A percentile compares a stretch with the other conserved stretches of the same genome.
Evolutionary conservation across 2,113 vertebrate species (phyloP).

Genomic region (Embiotoca jacksoni): DNA sequence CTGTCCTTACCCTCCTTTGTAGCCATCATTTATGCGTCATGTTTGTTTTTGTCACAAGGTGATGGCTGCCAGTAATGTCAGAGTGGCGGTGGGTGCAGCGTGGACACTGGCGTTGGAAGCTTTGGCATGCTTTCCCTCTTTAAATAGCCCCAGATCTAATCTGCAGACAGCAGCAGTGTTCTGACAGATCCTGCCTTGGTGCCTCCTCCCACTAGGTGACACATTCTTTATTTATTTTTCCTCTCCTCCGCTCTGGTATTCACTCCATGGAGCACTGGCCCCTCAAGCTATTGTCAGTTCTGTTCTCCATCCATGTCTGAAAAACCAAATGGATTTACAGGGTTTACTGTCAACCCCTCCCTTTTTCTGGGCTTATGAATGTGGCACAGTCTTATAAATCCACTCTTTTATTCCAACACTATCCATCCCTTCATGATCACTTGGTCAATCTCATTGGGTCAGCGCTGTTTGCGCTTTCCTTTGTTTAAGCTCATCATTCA

Average conservation of each 20-base stretch:
- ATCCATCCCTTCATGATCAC: slow-evolving; percentile 64
- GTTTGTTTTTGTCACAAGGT: slow-evolving; percentile 50
- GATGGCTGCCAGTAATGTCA: slow-evolving; percentile 69
- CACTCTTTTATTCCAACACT: slow-evolving; percentile 65
- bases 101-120: slow-evolving; percentile 64
- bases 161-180: slow-evolving; percentile 85
- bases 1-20: background rate
- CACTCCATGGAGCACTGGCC: slow-evolving; percentile 79
- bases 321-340: slow-evolving; percentile 84
- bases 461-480: slow-evolving; percentile 27
- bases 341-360: slow-evolving; percentile 80
- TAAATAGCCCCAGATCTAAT: slow-evolving; percentile 85
- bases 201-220: slow-evolving; percentile 82
- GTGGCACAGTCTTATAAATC: slow-evolving; percentile 55
- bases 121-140: slow-evolving; percentile 70
- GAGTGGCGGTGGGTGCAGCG: slow-evolving; percentile 37
- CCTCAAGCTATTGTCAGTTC: slow-evolving; percentile 86
- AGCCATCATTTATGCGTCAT: slow-evolving; percentile 50
- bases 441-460: slow-evolving; percentile 53
- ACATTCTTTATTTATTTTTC: slow-evolving; percentile 82
- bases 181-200: slow-evolving; percentile 83
- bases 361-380: slow-evolving; percentile 61
- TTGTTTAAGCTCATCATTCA: slow-evolving; percentile 47
- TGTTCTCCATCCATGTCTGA: slow-evolving; percentile 83
- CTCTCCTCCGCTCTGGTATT: slow-evolving; percentile 80